A percentile compares a stretch with the other conserved stretches of the same genome.
Conservation (phyloP, 2,888 invertebrate genomes). For the Hecatera dysodea region DNA sequence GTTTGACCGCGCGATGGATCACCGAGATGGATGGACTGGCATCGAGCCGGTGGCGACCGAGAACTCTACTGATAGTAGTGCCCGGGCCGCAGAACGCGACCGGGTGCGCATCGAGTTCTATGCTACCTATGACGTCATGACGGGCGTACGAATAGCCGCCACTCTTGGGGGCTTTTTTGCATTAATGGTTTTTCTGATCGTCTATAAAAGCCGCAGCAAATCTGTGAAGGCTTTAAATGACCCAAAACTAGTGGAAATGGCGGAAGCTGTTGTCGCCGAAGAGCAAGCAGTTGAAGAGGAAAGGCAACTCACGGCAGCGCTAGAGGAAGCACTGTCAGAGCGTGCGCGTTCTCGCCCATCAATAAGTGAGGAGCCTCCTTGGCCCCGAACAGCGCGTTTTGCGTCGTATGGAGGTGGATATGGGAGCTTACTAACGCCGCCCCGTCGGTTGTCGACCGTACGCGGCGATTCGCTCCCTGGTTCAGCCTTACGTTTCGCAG, state of each 20-base stretch:
- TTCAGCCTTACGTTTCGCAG: slow-evolving; percentile 89
- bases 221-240: slow-evolving; percentile 94
- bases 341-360: slow-evolving; percentile 90
- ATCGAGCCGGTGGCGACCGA: slow-evolving; percentile 80
- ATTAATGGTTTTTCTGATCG: slow-evolving; percentile 97
- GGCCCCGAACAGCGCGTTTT: slow-evolving; percentile 85
- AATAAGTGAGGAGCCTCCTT: slow-evolving; percentile 93
- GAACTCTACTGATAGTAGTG: slow-evolving; percentile 82
- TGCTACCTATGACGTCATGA: slow-evolving; percentile 98
- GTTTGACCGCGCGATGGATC: slow-evolving; percentile 88
- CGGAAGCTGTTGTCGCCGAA: slow-evolving; percentile 94
- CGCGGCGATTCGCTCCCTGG: slow-evolving; percentile 92
- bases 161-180: slow-evolving; percentile 98
- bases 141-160: slow-evolving; percentile 97
- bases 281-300: slow-evolving; percentile 93
- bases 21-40: slow-evolving; percentile 85
- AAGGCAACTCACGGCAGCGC: slow-evolving; percentile 93
- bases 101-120: slow-evolving; percentile 95
- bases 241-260: slow-evolving; percentile 95
- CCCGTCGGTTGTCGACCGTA: slow-evolving; percentile 91
- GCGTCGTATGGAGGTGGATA: slow-evolving; percentile 92
- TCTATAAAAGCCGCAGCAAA: slow-evolving; percentile 97
- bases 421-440: slow-evolving; percentile 93
- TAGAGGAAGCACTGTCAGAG: slow-evolving; percentile 92
- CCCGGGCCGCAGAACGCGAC: slow-evolving; percentile 91